Base-by-base conservation (phyloP, 2,113 vertebrate genomes). In the Psilopsiagon aurifrons region DNA sequence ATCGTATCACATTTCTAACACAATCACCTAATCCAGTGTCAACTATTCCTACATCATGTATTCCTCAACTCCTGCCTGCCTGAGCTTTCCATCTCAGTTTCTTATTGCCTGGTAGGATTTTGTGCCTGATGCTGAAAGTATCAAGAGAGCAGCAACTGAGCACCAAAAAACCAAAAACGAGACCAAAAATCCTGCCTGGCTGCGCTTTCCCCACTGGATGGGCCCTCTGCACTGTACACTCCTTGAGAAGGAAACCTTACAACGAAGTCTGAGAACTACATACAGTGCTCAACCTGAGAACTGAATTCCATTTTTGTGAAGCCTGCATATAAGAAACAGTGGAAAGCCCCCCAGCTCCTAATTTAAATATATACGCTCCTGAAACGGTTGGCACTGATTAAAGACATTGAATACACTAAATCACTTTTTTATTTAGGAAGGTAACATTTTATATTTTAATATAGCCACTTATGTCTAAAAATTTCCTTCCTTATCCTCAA, bases 401-500 rank as follows among this genome's bases (percentile, higher is more conserved):
- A 81, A 84, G 27, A 55, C 31, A 88, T 0, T 62, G 31, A 84
- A 54, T 60, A 71, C 13, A 70, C 11, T 55, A 35, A 59, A 84
- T 43, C 51, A 59, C 6, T 33, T 86, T 85, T 95, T 86, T 74
- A 94, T 78, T 81, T 47, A 94, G 73, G 55, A 86, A 90, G 39
- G 37, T 47, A 88, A 78, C 11, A 71, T 51, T 84, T 90, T 54
- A 6, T 66, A 37, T 77, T 86, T 89, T 76, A 79, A 60, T 84
- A 64, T 11, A 95, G 22, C 46, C 51, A 84, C 39, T 91, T 68
- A 86, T 17, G 18, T 55, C 60, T 88, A 88, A 83, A 71, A 76
- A 82, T 71, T 52, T 88, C 64, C 76, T 84, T 92, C 86, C 81
- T 94, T 82, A 70, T 94, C 90, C 88, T 89, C 73, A 75, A 74